These are phyloP conservation scores for Acronicta aceris DNA, from an alignment of 2,888 invertebrate species.

Conservation along the genomic window DNA sequence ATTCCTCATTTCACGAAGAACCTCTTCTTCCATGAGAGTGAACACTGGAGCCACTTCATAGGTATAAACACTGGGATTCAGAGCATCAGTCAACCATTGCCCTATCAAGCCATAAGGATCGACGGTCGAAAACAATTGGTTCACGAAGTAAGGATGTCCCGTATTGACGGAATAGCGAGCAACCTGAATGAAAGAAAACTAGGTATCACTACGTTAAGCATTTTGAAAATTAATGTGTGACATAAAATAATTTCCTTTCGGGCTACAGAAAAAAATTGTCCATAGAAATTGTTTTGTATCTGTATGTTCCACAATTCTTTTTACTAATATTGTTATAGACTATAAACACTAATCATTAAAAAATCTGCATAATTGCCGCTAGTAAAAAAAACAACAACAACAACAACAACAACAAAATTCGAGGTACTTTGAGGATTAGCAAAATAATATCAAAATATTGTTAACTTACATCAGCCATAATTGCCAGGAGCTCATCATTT, in stretches of 20 bases:
- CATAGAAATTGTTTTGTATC: no score
- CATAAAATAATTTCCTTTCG: no score
- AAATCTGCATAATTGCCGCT: no score
- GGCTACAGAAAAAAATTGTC: no score
- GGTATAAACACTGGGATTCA: constrained; percentile 96
- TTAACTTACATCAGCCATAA: constrained; percentile 91
- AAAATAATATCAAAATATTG: not conserved
- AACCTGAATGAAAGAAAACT: constrained; percentile 66
- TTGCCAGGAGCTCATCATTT: constrained; percentile 91
- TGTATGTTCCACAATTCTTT: no score
- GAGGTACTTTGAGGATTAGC: not conserved
- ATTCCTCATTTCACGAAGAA: constrained; percentile 93
- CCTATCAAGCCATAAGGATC: constrained; percentile 95
- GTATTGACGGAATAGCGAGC: constrained; percentile 96
- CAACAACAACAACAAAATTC: not conserved
- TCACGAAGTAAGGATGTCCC: constrained; percentile 96
- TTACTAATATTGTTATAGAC: no score
- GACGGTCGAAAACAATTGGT: constrained; percentile 95
- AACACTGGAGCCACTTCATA: constrained; percentile 97
- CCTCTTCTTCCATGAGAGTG: constrained; percentile 95
- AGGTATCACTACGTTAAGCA: not conserved
- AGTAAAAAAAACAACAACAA: not conserved
- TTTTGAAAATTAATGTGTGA: no score
- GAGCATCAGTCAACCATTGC: constrained; percentile 95
- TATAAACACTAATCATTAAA: no score